Base-by-base conservation (phyloP, 2,888 invertebrate species). In the Ctena decussata region DNA sequence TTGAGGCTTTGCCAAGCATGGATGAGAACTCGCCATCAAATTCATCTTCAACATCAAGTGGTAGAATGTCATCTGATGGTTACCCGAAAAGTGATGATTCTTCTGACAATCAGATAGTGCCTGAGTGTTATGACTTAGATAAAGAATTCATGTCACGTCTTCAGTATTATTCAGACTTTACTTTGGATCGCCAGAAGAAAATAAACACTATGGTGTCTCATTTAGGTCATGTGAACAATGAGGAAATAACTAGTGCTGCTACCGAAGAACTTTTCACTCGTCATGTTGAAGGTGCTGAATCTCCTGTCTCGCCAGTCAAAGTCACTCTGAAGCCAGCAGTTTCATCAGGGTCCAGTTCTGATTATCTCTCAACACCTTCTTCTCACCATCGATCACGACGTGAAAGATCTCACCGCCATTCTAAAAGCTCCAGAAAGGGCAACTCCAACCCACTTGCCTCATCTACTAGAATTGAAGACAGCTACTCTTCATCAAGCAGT, bases 141-240 rank as follows among this genome's bases (percentile, higher is more conserved):
- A 91, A 93, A 81, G 93, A 93, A 44, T 90, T 93, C 15, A 89
- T 92, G 83, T 93, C 93, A 11, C 89, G 94, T 41, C 87, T 93
- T 72, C 90, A 93, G 81, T 93, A 93, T 76, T 94, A 94, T 76
- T 92, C 92, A 32, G 94, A 93, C 89, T 93, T 94, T 80, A 93
- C 93, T 32, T 82, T 93, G 12, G 93, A 93, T 77, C 87, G 93
- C 12, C 92, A 93, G 84, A 84, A 91, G n/a, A 93, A 93, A 77
- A 93, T 94, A 37, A 91, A 93, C 76, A 77, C 86, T 44, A 89
- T 91, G 84, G 84, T 87, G n/a, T 69, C 84, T 1, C 74, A 87
- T 27, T 81, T 84, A 21, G 84, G 87, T 53, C 69, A 69, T 53
- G 65, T 84, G 0, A 35, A 74, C n/a, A 84, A 86, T 27, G 82